Percentiles rank a stretch among this genome's conserved stretches.
These are phyloP conservation scores for Perca schrenkii DNA, from an alignment of 2,113 vertebrate species.

Conservation along the genomic window DNA sequence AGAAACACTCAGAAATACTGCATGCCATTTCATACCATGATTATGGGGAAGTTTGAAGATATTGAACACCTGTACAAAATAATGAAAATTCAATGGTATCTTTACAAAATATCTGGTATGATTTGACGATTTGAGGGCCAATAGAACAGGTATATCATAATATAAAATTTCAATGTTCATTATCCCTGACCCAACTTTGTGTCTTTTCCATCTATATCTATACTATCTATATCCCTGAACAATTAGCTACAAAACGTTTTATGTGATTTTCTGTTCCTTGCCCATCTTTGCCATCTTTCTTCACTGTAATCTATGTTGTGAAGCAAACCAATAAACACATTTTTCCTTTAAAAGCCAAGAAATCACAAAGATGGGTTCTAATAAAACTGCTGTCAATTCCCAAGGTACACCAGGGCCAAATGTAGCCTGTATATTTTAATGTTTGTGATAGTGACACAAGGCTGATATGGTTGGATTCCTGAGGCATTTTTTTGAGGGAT, in stretches of 20 bases:
- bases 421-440: not conserved
- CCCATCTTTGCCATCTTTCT: slow-evolving; percentile 14
- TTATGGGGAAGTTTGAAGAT: not conserved
- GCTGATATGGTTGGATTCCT: slow-evolving; percentile 57
- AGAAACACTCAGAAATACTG: slow-evolving; percentile 3
- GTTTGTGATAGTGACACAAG: slow-evolving; percentile 31
- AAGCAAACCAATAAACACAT: slow-evolving; percentile 3
- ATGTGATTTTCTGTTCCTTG: not conserved
- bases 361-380: not conserved
- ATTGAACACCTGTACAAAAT: slow-evolving; percentile 8
- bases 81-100: not conserved
- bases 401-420: not conserved
- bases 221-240: not conserved
- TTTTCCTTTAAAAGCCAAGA: slow-evolving; percentile 24
- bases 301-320: not conserved
- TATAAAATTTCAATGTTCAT: slow-evolving; percentile 4
- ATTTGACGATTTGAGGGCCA: slow-evolving; percentile 25
- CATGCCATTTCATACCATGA: not conserved
- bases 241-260: not conserved
- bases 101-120: not conserved
- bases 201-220: not conserved
- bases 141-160: not conserved
- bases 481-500: slow-evolving; percentile 40
- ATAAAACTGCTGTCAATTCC: not conserved
- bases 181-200: not conserved